These are phyloP conservation scores for Chaetodon trifascialis DNA, from an alignment of 2,113 vertebrate genomes.

Conservation along the genomic window DNA sequence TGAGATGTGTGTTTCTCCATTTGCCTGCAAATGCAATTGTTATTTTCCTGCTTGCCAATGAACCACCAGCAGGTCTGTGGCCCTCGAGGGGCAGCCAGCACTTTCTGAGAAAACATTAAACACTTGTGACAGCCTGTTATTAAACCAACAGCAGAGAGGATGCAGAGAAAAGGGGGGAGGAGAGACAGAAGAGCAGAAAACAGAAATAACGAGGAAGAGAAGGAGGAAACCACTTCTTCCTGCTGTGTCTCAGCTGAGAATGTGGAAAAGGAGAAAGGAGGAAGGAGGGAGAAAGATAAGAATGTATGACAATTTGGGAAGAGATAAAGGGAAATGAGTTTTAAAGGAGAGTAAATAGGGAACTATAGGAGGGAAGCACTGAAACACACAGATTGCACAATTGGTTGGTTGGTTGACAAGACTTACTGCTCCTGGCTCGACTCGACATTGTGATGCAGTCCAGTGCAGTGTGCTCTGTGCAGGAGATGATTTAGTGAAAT, in stretches of 20 bases:
- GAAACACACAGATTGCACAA: not conserved
- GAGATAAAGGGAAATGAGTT: conserved; percentile 15
- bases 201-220: conserved; percentile 11
- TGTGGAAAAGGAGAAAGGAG: conserved; percentile 27
- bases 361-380: conserved; percentile 10
- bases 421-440: not conserved
- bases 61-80: conserved; percentile 1
- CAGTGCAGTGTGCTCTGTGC: not conserved
- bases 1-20: conserved; percentile 35
- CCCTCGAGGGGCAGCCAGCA: conserved; percentile 20
- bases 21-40: conserved; percentile 55
- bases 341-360: not conserved
- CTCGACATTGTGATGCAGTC: not conserved
- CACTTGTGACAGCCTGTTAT: conserved; percentile 71
- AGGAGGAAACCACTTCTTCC: conserved; percentile 18
- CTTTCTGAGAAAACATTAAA: conserved; percentile 64
- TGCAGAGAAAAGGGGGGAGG: not conserved
- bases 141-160: conserved; percentile 42
- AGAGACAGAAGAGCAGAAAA: conserved; percentile 4
- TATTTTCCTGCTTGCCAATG: conserved; percentile 33
- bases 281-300: not conserved
- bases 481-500: conserved; percentile 15
- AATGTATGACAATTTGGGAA: not conserved
- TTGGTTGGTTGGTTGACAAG: not conserved
- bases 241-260: conserved; percentile 31